Evolutionary conservation across 2,888 invertebrate genomes (phyloP), one percentile per base, ranked within the genome.

Genomic region (Volucella inanis): DNA sequence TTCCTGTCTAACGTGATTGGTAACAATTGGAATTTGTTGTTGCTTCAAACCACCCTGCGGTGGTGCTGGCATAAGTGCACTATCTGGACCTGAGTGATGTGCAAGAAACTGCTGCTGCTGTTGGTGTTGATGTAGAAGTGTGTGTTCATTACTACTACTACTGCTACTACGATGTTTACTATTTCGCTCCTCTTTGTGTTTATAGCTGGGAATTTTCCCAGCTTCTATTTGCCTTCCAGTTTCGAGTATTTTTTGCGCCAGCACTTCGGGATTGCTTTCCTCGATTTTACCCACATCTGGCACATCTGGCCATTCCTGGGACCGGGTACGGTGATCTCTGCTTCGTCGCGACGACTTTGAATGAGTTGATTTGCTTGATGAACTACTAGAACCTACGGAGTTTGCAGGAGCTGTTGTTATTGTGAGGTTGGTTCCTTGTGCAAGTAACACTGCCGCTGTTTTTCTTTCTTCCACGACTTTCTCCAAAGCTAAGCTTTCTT

Each of bases 281-380:
- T 97, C 96, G 80, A 97, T 97, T 92, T 97, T 97, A 1, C 96
- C 96, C 67, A 97, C 95, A 88, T 97, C 97, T 1, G 97, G 97
- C 41, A 97, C 96, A 89, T 97, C 97, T 0, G 97, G 97, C 97
- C 97, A 97, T 90, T 97, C 97, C 89, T 97, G 97, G 0, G 97
- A 96, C 2, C 97, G 94, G 8, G 96, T 95, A 15, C 97, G 94
- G 88, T 95, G 95, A 88, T 97, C 96, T 15, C 95, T 92, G 77
- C 93, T 94, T 88, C 95, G 95, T 39, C 96, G 93, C 0, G 94
- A 93, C 0, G 93, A 92, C 88, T 94, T 91, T 6, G 88, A 87
- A 79, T 90, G 91, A 88, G 80, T 81, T 65, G 82, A 54, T 87
- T 88, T 87, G 89, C 90, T 9, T 89, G 89, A 87, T 90, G 47